Evolutionary conservation across 2,888 invertebrate genomes (phyloP), one percentile per base, ranked within the genome.

Genomic region (Furcula furcula): DNA sequence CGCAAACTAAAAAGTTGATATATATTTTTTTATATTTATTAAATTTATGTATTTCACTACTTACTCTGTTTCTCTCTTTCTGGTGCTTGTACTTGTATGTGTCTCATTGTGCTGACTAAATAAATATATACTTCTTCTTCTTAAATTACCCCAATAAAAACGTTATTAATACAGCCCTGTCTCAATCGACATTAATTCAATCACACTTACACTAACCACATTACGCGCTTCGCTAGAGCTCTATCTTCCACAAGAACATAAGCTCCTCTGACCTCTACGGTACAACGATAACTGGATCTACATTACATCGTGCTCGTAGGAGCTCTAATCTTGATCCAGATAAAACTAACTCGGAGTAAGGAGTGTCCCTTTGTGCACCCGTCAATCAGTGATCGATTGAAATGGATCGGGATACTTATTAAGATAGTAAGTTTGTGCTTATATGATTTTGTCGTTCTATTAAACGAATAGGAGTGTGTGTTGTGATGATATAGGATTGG

Each of bases 321-420:
- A 40, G 29, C 31, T 33, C 9, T 47, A 46, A 76, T 76, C 77
- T 73, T 65, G 73, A 76, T 76, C 33, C 16, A 40, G 73, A 76
- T 75, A 74, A 76, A 56, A 49, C 43, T 34, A 30, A 45, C 57
- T 46, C 36, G 47, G 47, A 56, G 53, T 41, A 63, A 71, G 71
- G 76, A 71, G 76, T 75, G 73, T 68, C 60, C 62, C 44, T 69
- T 76, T 76, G 74, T 76, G 42, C 42, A 36, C 43, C 53, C 68
- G 71, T 77, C 74, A 71, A 76, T 77, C 76, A 67, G 59, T 75
- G 67, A 75, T 70, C 57, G 67, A 72, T 68, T 58, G 62, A 52
- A 58, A 56, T 45, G 56, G 46, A 58, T 57, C 49, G 56, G 58
- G 32, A 36, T 46, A 52, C 46, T 45, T 56, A 56, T 55, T 52